Conservation (phyloP, 2,888 invertebrate genomes). For the Dynastes maya region DNA sequence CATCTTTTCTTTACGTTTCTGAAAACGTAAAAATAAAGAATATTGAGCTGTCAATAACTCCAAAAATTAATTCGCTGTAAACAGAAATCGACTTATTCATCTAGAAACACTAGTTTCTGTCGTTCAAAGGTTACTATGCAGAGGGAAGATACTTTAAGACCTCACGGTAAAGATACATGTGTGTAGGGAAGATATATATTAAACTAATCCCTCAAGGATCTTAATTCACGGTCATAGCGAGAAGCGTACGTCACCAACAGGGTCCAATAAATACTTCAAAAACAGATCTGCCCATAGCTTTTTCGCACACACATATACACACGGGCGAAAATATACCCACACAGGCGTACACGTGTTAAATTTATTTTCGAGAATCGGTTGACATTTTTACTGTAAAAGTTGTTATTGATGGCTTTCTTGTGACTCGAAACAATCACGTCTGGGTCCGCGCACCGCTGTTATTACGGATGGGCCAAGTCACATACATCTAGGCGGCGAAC, state of each 20-base stretch:
- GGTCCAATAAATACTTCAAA: conserved; percentile 58
- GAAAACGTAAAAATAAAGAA: no score
- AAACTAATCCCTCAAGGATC: conserved; percentile 33
- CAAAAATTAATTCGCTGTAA: no score
- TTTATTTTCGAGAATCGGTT: conserved; percentile 57
- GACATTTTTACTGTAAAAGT: conserved; percentile 67
- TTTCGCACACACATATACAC: conserved; percentile 49
- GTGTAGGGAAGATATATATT: background rate
- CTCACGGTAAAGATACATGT: no score
- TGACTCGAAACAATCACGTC: conserved; percentile 64
- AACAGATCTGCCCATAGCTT: conserved; percentile 55
- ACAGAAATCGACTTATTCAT: no score
- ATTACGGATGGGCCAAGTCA: conserved; percentile 58
- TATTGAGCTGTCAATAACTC: no score
- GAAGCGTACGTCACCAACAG: conserved; percentile 53
- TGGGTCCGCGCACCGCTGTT: conserved; percentile 54
- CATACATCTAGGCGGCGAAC: conserved; percentile 58
- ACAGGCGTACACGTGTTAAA: conserved; percentile 54
- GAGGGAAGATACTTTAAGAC: no score
- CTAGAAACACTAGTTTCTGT: no score
- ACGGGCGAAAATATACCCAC: conserved; percentile 23
- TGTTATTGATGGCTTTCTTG: conserved; percentile 66
- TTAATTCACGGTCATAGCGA: conserved; percentile 34
- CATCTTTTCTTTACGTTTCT: no score
- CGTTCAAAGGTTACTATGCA: no score